These are phyloP conservation scores for Huso huso DNA, from an alignment of 2,797 vertebrate genomes.

Conservation along the genomic window DNA sequence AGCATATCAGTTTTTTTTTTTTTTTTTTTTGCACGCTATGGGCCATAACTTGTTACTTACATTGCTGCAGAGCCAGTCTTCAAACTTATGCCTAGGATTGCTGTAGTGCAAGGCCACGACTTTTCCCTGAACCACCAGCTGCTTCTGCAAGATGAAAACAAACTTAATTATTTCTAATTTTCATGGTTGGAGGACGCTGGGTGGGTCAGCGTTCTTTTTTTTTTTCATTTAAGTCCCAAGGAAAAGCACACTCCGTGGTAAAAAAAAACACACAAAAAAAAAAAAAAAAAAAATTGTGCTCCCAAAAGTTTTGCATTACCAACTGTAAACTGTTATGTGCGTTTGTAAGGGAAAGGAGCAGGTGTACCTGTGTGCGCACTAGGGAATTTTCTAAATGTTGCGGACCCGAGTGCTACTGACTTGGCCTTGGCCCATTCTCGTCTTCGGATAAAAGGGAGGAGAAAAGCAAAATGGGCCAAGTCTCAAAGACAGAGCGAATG, in stretches of 20 bases:
- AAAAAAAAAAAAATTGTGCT: slow-evolving; percentile 11
- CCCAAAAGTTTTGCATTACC: background rate
- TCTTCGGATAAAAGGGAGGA: slow-evolving; percentile 34
- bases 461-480: slow-evolving; percentile 53
- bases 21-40: too few relatives aligned
- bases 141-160: slow-evolving; percentile 86
- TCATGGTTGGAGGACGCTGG: slow-evolving; percentile 34
- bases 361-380: slow-evolving; percentile 41
- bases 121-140: slow-evolving; percentile 91
- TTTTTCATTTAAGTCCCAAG: slow-evolving; percentile 61
- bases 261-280: slow-evolving; percentile 2
- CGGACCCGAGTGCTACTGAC: slow-evolving; percentile 64
- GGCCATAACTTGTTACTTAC: slow-evolving; percentile 50
- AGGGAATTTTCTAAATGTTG: slow-evolving; percentile 47
- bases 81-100: slow-evolving; percentile 93
- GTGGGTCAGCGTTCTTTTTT: slow-evolving; percentile 51
- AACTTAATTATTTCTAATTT: slow-evolving; percentile 63
- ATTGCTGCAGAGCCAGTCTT: slow-evolving; percentile 98
- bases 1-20: too few relatives aligned
- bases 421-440: slow-evolving; percentile 36
- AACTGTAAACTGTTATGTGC: slow-evolving; percentile 11
- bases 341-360: slow-evolving; percentile 43
- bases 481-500: slow-evolving; percentile 65
- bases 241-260: slow-evolving; percentile 87
- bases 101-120: slow-evolving; percentile 96